A percentile compares a stretch with the other conserved stretches of the same genome.
Conservation (phyloP, 2,888 invertebrate genomes). For the Yponomeuta sedellus region DNA sequence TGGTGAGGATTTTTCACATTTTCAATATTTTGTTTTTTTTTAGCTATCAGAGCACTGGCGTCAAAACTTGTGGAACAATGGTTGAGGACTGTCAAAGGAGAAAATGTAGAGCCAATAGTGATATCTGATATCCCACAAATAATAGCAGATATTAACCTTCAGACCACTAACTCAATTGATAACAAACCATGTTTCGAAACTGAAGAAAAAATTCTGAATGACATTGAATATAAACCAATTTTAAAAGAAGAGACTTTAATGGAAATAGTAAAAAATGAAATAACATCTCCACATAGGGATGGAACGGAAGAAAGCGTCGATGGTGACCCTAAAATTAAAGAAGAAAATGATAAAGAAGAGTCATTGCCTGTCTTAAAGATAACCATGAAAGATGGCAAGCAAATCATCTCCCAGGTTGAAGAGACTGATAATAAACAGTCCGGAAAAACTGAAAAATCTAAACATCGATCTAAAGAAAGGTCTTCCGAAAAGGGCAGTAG, state of each 20-base stretch:
- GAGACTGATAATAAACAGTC: constrained; percentile 48
- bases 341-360: constrained; percentile 46
- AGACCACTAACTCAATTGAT: constrained; percentile 31
- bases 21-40: constrained; percentile 25
- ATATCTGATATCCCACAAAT: constrained; percentile 56
- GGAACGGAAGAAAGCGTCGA: constrained; percentile 7
- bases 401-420: constrained; percentile 79
- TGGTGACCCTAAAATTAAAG: constrained; percentile 27
- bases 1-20: constrained; percentile 10
- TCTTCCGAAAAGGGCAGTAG: constrained; percentile 67
- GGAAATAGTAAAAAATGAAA: constrained; percentile 24
- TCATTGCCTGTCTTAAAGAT: constrained; percentile 75
- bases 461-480: constrained; percentile 65
- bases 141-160: constrained; percentile 43
- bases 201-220: constrained; percentile 22
- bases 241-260: constrained; percentile 20
- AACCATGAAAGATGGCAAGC: constrained; percentile 83
- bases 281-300: constrained; percentile 22
- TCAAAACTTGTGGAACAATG: constrained; percentile 91
- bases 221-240: constrained; percentile 27
- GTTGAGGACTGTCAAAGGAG: constrained; percentile 91
- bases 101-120: constrained; percentile 69
- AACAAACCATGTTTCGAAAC: constrained; percentile 23
- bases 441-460: constrained; percentile 40
- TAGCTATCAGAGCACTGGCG: constrained; percentile 87